These are phyloP conservation scores for Zoanthus sansibaricus DNA, from an alignment of 92 coral and sea anemone genomes.

Conservation along the genomic window DNA sequence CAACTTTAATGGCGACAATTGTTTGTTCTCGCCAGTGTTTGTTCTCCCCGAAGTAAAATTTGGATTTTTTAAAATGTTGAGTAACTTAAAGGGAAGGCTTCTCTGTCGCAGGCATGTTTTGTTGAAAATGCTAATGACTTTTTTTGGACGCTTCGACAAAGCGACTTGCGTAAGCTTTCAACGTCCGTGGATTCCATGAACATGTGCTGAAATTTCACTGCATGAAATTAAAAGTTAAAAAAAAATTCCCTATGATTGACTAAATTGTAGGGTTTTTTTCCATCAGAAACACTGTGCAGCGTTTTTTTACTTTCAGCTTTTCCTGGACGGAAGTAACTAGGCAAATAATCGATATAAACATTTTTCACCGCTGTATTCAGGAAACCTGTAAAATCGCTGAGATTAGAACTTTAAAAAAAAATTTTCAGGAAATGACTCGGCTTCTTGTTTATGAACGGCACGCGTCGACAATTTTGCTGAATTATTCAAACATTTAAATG, in stretches of 20 bases:
- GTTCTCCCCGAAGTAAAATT: conserved; percentile 5
- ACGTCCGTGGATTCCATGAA: not conserved
- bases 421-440: not conserved
- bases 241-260: not conserved
- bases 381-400: not conserved
- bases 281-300: not conserved
- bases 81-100: not conserved
- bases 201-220: not conserved
- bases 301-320: not conserved
- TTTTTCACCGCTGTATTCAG: not conserved
- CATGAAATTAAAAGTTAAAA: not conserved
- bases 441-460: not conserved
- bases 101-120: not conserved
- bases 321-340: conserved; percentile 25
- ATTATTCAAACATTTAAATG: not conserved
- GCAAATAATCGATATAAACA: not conserved
- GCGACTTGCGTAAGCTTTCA: not conserved
- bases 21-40: not conserved
- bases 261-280: not conserved
- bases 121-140: not conserved
- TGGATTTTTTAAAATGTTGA: not conserved
- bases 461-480: not conserved
- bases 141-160: not conserved
- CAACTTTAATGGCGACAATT: not conserved
- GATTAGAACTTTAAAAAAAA: not conserved